phyloP scores from a whole-genome alignment of 2,797 vertebrate genomes.

The Anolis apletophallus region DNA sequence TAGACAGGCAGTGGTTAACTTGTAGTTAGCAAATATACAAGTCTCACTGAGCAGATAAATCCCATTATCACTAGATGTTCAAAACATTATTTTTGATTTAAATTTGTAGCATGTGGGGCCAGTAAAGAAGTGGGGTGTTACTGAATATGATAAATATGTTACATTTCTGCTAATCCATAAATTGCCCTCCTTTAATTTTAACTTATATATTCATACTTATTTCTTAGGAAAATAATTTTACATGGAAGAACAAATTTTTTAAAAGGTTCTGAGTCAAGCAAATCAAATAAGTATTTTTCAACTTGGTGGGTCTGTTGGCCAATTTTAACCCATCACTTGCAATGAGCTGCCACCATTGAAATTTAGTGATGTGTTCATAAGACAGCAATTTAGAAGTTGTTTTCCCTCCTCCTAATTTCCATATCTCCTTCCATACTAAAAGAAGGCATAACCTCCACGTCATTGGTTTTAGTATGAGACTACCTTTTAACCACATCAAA shows the following conservation, averaged over 20 bases:
- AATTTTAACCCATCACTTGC: too few relatives aligned
- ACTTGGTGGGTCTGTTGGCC: too few relatives aligned
- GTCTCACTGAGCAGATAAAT: slow-evolving; percentile 8
- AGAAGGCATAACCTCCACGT: background rate
- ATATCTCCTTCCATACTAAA: background rate
- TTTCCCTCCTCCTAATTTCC: background rate
- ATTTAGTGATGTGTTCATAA: background rate
- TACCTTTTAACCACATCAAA: too few relatives aligned
- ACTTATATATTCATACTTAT: slow-evolving; percentile 7
- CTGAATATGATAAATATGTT: background rate
- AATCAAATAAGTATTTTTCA: slow-evolving; percentile 14
- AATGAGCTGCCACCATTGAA: background rate
- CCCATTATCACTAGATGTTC: background rate
- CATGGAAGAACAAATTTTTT: background rate
- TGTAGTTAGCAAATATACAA: slow-evolving; percentile 12
- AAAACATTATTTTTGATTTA: slow-evolving; percentile 14
- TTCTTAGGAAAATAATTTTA: slow-evolving; percentile 24
- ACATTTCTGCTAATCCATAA: background rate
- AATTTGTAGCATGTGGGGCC: background rate
- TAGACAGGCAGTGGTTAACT: too few relatives aligned
- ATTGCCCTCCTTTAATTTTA: slow-evolving; percentile 15
- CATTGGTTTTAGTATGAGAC: background rate
- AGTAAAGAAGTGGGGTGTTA: background rate
- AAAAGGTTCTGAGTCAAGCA: background rate
- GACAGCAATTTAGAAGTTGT: background rate